Evolutionary conservation across 2,113 vertebrate genomes (phyloP).

Genomic region (Protomyctophum bolini): DNA sequence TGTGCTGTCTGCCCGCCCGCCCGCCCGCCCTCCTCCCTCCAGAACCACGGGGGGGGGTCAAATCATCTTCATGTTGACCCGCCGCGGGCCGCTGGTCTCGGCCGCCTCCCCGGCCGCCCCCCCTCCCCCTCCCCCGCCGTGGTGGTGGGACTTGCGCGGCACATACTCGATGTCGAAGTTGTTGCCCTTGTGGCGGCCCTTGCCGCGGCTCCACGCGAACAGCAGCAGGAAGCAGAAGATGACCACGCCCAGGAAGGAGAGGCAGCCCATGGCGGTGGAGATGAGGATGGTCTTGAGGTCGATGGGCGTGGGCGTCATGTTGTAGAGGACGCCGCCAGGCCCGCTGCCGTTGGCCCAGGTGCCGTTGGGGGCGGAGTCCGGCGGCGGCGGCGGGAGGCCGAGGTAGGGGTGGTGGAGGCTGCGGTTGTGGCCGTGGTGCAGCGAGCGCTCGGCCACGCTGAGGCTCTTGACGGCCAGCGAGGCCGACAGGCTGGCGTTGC

Average conservation of each 20-base stretch:
- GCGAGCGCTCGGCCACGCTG: slow-evolving; percentile 86
- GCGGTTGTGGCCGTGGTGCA: slow-evolving; percentile 91
- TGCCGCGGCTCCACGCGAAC: slow-evolving; percentile 96
- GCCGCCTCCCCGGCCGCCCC: slow-evolving; percentile 82
- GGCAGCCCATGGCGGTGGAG: slow-evolving; percentile 98
- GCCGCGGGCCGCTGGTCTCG: slow-evolving; percentile 88
- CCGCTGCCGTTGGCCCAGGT: slow-evolving; percentile 92
- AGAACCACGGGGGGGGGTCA: slow-evolving; percentile 59
- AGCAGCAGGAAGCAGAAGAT: slow-evolving; percentile 96
- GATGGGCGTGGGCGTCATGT: slow-evolving; percentile 90
- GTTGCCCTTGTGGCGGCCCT: slow-evolving; percentile 96
- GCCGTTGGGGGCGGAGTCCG: slow-evolving; percentile 91
- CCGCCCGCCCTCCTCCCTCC: slow-evolving; percentile 5
- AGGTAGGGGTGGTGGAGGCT: slow-evolving; percentile 93
- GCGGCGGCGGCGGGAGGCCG: slow-evolving; percentile 90
- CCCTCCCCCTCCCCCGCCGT: slow-evolving; percentile 17
- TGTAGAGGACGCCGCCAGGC: slow-evolving; percentile 83
- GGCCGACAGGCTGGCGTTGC: slow-evolving; percentile 92
- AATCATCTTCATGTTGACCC: slow-evolving; percentile 99
- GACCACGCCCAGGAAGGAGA: slow-evolving; percentile 96
- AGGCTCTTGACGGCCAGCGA: slow-evolving; percentile 89
- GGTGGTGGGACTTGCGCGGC: slow-evolving; percentile 88
- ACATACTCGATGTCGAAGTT: slow-evolving; percentile 97
- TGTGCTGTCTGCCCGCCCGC: slow-evolving; percentile 43
- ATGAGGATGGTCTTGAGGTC: slow-evolving; percentile 98